A percentile compares a stretch with the other conserved stretches of the same genome.
Evolutionary conservation across 2,888 invertebrate genomes (phyloP).

Genomic region (Caenorhabditis japonica): DNA sequence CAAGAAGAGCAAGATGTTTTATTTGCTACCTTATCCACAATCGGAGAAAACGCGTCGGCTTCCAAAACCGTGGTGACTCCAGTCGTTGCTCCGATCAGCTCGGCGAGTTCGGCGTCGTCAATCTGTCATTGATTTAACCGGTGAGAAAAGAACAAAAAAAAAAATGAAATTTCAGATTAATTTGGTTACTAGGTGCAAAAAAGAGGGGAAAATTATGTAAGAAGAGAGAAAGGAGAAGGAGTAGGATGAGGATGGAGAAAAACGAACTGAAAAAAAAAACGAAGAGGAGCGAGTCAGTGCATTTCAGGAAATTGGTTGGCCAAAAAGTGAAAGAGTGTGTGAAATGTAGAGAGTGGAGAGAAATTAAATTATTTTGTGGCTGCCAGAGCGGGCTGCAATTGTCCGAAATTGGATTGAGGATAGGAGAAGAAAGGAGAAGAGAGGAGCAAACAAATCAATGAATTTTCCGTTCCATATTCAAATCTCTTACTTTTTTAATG

Average conservation of each 20-base stretch:
- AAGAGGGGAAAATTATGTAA: slow-evolving; percentile 9
- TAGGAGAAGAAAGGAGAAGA: too few species aligned
- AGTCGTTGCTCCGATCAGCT: slow-evolving; percentile 63
- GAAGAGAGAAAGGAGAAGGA: slow-evolving; percentile 5
- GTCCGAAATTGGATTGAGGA: slow-evolving; percentile 16
- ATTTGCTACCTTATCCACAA: slow-evolving; percentile 30
- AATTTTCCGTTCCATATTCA: too few species aligned
- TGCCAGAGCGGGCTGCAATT: slow-evolving; percentile 17
- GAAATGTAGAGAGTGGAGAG: slow-evolving; percentile 17
- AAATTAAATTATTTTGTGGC: slow-evolving; percentile 39
- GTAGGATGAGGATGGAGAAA: slow-evolving; percentile 3
- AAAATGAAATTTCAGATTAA: neutral
- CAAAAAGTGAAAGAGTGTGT: neutral
- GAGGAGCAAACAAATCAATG: slow-evolving; percentile 3
- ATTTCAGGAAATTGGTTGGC: slow-evolving; percentile 29
- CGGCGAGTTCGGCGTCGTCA: slow-evolving; percentile 74
- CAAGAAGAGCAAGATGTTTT: slow-evolving; percentile 4
- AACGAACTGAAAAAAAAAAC: slow-evolving; percentile 2
- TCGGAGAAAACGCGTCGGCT: slow-evolving; percentile 34
- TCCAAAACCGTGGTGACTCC: neutral
- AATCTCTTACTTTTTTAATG: slow-evolving; percentile 75
- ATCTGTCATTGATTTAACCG: slow-evolving; percentile 63
- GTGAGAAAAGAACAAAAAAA: slow-evolving; percentile 20
- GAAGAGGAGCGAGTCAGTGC: slow-evolving; percentile 21
- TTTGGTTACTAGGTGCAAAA: slow-evolving; percentile 1